Percentiles rank a stretch among this genome's conserved stretches.
These are phyloP conservation scores for Eupithecia subumbrata DNA, from an alignment of 2,888 invertebrate genomes.

Conservation along the genomic window DNA sequence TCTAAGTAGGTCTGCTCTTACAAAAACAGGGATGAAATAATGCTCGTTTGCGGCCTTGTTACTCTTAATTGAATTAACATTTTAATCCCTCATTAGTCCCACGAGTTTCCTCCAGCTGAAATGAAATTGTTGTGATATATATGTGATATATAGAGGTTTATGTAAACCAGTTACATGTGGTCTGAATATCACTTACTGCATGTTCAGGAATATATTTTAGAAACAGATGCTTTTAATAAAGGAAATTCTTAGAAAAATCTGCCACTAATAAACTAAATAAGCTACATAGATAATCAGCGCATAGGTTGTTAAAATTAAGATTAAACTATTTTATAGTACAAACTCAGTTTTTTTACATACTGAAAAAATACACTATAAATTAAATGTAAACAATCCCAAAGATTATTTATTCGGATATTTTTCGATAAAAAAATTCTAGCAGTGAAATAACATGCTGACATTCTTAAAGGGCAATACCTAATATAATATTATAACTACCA, in stretches of 20 bases:
- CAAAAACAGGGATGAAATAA: constrained; percentile 51
- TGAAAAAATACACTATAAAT: too few species aligned
- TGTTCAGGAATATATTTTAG: not conserved
- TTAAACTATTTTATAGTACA: too few species aligned
- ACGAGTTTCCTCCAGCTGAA: constrained; percentile 34
- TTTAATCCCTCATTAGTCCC: constrained; percentile 65
- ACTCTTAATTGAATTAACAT: constrained; percentile 53
- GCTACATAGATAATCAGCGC: not conserved
- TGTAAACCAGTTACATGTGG: not conserved
- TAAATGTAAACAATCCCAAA: too few species aligned
- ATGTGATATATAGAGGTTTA: not conserved
- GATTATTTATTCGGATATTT: too few species aligned
- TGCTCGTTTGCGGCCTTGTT: constrained; percentile 58
- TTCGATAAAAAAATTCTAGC: too few species aligned
- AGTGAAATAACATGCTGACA: too few species aligned
- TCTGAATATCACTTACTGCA: not conserved
- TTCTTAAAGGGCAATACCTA: too few species aligned
- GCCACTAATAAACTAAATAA: not conserved
- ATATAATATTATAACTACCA: too few species aligned
- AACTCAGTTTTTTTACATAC: too few species aligned
- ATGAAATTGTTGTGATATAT: constrained; percentile 1
- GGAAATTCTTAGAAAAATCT: not conserved
- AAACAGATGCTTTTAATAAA: not conserved
- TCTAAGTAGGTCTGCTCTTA: not conserved
- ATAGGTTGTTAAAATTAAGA: not conserved